A percentile compares a stretch with the other conserved stretches of the same genome.
Conservation (phyloP, 2,888 invertebrate genomes). For the Pandemis cinnamomeana region DNA sequence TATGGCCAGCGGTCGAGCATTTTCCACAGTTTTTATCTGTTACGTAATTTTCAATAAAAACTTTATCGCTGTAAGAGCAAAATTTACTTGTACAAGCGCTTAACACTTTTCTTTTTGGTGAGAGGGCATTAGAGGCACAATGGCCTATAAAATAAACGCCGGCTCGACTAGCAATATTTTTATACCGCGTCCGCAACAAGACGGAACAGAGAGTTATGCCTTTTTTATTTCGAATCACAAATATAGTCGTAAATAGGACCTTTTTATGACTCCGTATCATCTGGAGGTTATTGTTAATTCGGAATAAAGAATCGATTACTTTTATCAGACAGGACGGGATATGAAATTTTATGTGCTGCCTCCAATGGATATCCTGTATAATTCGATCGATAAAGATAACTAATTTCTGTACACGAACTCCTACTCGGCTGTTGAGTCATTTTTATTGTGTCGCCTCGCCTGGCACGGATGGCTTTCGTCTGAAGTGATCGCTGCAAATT, state of each 20-base stretch:
- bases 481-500: no score
- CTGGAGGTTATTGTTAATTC: constrained; percentile 57
- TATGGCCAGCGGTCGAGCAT: constrained; percentile 24
- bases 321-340: constrained; percentile 36
- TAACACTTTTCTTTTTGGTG: constrained; percentile 43
- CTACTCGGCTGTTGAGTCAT: constrained; percentile 13
- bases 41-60: constrained; percentile 42
- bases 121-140: constrained; percentile 57
- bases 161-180: constrained; percentile 62
- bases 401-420: constrained; percentile 27
- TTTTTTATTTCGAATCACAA: constrained; percentile 56
- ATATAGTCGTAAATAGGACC: constrained; percentile 54
- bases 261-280: constrained; percentile 55
- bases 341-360: constrained; percentile 42
- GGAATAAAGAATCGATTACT: constrained; percentile 45
- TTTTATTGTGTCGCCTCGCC: constrained; percentile 22
- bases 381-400: constrained; percentile 32
- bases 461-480: constrained; percentile 26
- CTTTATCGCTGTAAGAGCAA: constrained; percentile 37
- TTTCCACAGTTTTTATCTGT: constrained; percentile 35
- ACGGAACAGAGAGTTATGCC: constrained; percentile 48
- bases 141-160: constrained; percentile 67
- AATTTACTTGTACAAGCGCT: constrained; percentile 37
- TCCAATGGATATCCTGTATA: constrained; percentile 36
- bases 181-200: constrained; percentile 47